Percentiles rank a stretch among this genome's conserved stretches.
Evolutionary conservation across 1,140 invertebrate species (phyloP).

Genomic region (Ceratitis capitata): DNA sequence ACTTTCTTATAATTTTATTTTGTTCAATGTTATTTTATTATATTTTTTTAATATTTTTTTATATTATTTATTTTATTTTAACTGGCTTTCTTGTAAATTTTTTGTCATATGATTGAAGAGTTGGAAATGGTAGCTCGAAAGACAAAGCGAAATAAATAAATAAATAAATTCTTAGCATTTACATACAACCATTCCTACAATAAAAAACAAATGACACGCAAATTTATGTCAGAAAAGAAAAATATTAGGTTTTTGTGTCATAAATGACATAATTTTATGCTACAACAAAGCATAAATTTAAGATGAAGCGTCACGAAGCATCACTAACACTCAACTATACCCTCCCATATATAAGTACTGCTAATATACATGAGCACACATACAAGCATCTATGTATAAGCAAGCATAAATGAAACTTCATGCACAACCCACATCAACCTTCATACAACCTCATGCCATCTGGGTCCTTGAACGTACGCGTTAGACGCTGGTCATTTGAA

Average conservation of each 20-base stretch:
- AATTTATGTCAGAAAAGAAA: slow-evolving; percentile 4
- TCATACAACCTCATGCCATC: background rate
- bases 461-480: background rate
- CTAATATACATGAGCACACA: background rate
- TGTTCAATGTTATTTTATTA: too few species aligned
- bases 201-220: background rate
- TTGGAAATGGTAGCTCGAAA: too few species aligned
- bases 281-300: slow-evolving; percentile 6
- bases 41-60: too few species aligned
- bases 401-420: background rate
- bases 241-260: background rate
- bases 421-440: background rate
- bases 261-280: slow-evolving; percentile 36
- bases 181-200: background rate
- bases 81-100: too few species aligned
- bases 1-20: too few species aligned
- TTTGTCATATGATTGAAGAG: too few species aligned
- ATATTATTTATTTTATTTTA: too few species aligned
- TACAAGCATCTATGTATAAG: background rate
- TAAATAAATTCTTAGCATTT: too few species aligned
- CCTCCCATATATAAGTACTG: too few species aligned
- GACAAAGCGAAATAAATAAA: too few species aligned
- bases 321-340: background rate
- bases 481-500: background rate
- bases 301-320: background rate